Evolutionary conservation across 2,888 invertebrate species (phyloP).

Genomic region (Xiphydria camelus): DNA sequence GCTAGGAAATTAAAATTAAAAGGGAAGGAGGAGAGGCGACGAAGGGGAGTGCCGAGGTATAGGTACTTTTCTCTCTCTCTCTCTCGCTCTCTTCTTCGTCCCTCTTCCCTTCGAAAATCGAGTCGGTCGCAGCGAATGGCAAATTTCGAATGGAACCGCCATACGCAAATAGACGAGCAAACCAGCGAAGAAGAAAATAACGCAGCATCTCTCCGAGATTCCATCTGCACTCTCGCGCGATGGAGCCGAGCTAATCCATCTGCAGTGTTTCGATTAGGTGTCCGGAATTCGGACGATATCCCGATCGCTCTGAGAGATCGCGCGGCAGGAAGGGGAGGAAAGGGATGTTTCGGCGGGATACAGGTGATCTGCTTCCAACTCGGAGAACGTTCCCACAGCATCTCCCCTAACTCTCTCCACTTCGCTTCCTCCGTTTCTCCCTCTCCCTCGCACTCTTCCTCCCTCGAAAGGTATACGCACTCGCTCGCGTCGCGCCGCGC

Average conservation of each 20-base stretch:
- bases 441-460: conserved; percentile 24
- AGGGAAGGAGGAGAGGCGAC: background rate
- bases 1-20: conserved; percentile 48
- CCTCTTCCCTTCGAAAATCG: no score
- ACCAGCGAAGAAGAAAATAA: no score
- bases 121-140: no score
- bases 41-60: no score
- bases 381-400: conserved; percentile 56
- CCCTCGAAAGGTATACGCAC: conserved; percentile 6
- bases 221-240: no score
- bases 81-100: no score
- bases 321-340: background rate
- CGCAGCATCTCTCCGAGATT: no score
- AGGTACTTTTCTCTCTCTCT: no score
- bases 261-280: background rate
- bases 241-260: no score
- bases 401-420: conserved; percentile 44
- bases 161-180: no score
- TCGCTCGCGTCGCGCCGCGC: background rate
- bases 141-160: no score
- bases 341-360: conserved; percentile 34
- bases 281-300: background rate
- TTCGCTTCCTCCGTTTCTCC: conserved; percentile 27
- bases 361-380: conserved; percentile 49
- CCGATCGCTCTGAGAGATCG: background rate